Percentiles rank a stretch among this genome's conserved stretches.
phyloP scores from a whole-genome alignment of 2,797 vertebrate species.

The Diceros bicornis region DNA sequence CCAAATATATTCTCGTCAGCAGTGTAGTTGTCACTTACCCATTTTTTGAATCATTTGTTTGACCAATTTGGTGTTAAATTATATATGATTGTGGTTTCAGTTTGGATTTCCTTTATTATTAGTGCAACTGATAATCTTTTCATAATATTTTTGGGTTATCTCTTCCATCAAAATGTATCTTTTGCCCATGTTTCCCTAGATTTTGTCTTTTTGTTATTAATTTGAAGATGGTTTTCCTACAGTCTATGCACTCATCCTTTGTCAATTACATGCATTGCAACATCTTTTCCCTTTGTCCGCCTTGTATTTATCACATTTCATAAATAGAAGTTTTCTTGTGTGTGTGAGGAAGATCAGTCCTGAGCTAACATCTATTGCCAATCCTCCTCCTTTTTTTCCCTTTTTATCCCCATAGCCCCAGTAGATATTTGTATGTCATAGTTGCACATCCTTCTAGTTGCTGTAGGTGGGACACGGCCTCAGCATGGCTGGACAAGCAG shows the following conservation, averaged over 20 bases:
- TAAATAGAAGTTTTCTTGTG: background rate
- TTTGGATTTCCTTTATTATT: background rate
- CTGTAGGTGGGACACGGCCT: too few relatives aligned
- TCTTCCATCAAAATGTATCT: background rate
- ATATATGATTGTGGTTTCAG: background rate
- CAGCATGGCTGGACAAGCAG: too few relatives aligned
- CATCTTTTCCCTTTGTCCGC: background rate
- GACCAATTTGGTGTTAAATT: background rate
- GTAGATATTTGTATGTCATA: too few relatives aligned
- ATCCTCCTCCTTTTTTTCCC: too few relatives aligned
- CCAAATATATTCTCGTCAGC: background rate
- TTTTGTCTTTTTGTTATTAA: background rate
- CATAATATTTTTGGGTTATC: background rate
- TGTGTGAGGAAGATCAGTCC: too few relatives aligned
- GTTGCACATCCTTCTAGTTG: too few relatives aligned
- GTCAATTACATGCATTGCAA: background rate
- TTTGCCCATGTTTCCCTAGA: background rate
- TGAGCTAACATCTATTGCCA: too few relatives aligned
- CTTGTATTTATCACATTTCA: background rate
- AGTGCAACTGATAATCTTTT: background rate
- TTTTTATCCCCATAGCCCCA: too few relatives aligned
- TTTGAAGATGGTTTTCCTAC: background rate
- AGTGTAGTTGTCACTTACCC: background rate
- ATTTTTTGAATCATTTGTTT: background rate
- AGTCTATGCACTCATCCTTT: background rate